Conservation (phyloP, 1,140 invertebrate species). For the Platyscapa corneri region DNA sequence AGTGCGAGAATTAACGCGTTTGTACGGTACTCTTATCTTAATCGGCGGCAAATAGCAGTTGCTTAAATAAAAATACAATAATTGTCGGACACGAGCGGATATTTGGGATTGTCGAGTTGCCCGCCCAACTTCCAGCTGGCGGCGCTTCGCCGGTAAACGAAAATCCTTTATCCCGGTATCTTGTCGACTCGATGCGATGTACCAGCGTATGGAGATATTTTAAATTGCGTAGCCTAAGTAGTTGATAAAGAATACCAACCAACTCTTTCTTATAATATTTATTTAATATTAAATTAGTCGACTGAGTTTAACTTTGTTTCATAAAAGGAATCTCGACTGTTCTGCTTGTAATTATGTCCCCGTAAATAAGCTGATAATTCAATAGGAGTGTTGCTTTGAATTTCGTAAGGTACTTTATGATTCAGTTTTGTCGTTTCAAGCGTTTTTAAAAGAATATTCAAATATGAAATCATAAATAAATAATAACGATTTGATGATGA, state of each 20-base stretch:
- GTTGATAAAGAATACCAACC: neutral
- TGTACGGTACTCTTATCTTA: slow-evolving; percentile 30
- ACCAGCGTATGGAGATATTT: neutral
- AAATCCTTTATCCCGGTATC: neutral
- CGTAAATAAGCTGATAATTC: no score
- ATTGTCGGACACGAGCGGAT: slow-evolving; percentile 1
- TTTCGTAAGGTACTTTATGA: no score
- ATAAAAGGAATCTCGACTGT: no score
- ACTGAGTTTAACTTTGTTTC: no score
- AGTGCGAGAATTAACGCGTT: slow-evolving; percentile 1
- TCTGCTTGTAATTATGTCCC: no score
- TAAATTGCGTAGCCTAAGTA: neutral
- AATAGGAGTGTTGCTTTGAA: no score
- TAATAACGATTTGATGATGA: no score
- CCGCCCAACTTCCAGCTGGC: neutral
- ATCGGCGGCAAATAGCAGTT: slow-evolving; percentile 24
- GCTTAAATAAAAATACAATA: slow-evolving; percentile 39
- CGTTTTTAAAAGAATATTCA: no score
- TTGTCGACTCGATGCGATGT: neutral
- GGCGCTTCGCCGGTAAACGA: neutral
- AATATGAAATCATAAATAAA: no score
- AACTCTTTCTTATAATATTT: no score
- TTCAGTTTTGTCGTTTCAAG: no score
- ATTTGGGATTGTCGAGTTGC: slow-evolving; percentile 5
- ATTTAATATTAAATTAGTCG: no score